Percentiles rank a stretch among this genome's conserved stretches.
Conservation (phyloP, 2,113 vertebrate species). For the Gymnobelideus leadbeateri region DNA sequence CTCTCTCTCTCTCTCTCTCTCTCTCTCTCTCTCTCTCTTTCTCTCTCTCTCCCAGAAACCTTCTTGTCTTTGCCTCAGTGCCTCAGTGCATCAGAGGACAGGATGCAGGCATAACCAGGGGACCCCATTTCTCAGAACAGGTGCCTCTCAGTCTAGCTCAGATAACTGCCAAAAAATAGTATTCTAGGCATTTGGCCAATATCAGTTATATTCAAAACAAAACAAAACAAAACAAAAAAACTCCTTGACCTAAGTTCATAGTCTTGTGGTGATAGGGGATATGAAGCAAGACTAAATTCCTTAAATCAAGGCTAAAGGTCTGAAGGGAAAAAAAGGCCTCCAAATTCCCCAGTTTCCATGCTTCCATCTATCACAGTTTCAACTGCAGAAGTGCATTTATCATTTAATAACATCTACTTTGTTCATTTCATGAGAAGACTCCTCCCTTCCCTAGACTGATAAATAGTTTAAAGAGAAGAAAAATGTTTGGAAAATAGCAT, state of each 20-base stretch:
- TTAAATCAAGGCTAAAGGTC: background rate
- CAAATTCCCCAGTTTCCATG: slow-evolving; percentile 14
- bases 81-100: background rate
- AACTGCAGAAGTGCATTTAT: background rate
- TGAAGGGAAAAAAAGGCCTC: background rate
- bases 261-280: background rate
- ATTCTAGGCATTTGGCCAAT: background rate
- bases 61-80: background rate
- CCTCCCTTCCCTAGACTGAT: background rate
- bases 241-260: background rate
- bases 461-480: background rate
- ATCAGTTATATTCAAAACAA: background rate
- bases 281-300: slow-evolving; percentile 41
- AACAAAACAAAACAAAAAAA: background rate
- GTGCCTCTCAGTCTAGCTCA: background rate
- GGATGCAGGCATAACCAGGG: background rate
- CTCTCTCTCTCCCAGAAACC: background rate
- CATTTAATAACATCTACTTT: slow-evolving; percentile 4
- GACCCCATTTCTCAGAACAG: background rate
- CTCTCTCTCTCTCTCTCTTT: too few species aligned
- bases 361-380: slow-evolving; percentile 1
- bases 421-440: background rate
- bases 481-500: background rate
- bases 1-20: too few species aligned
- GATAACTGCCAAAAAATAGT: background rate